Percentiles rank a stretch among this genome's conserved stretches.
Evolutionary conservation across 2,888 invertebrate genomes (phyloP).

Genomic region (Bibio marci): DNA sequence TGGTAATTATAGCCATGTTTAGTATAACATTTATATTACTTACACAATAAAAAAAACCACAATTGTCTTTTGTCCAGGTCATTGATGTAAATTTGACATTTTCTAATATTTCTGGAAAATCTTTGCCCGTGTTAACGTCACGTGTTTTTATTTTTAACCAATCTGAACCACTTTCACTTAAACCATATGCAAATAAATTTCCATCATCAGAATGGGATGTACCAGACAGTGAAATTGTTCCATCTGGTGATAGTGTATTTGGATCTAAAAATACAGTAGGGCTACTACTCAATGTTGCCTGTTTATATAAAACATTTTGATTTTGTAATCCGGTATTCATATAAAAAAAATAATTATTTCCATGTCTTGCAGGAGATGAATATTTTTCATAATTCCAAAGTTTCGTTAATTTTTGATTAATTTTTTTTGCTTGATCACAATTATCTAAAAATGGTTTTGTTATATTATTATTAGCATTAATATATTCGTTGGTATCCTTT

Average conservation of each 20-base stretch:
- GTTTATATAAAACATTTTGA: slow-evolving; percentile 88
- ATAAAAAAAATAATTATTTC: slow-evolving; percentile 68
- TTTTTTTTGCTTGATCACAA: slow-evolving; percentile 52
- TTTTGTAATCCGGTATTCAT: slow-evolving; percentile 93
- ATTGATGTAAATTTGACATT: slow-evolving; percentile 85
- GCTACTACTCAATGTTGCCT: slow-evolving; percentile 59
- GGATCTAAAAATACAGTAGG: slow-evolving; percentile 86
- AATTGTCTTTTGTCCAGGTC: slow-evolving; percentile 89
- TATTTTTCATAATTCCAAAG: slow-evolving; percentile 96
- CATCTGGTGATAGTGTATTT: slow-evolving; percentile 79
- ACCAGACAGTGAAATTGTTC: slow-evolving; percentile 62
- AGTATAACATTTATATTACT: slow-evolving; percentile 16
- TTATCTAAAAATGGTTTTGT: slow-evolving; percentile 70
- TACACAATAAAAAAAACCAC: slow-evolving; percentile 87
- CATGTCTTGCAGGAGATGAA: slow-evolving; percentile 68
- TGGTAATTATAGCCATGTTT: neutral
- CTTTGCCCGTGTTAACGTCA: slow-evolving; percentile 54
- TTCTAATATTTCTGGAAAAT: slow-evolving; percentile 74
- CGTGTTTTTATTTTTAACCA: slow-evolving; percentile 84
- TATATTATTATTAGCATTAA: slow-evolving; percentile 77
- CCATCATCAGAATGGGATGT: slow-evolving; percentile 82
- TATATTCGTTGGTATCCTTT: slow-evolving; percentile 76
- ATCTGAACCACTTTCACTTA: slow-evolving; percentile 88
- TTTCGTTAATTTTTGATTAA: slow-evolving; percentile 66
- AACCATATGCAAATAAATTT: slow-evolving; percentile 71